A percentile compares a stretch with the other conserved stretches of the same genome.
Conservation (phyloP, 35 echinoderm and acorn worm genomes). For the Chiridota heheva region DNA sequence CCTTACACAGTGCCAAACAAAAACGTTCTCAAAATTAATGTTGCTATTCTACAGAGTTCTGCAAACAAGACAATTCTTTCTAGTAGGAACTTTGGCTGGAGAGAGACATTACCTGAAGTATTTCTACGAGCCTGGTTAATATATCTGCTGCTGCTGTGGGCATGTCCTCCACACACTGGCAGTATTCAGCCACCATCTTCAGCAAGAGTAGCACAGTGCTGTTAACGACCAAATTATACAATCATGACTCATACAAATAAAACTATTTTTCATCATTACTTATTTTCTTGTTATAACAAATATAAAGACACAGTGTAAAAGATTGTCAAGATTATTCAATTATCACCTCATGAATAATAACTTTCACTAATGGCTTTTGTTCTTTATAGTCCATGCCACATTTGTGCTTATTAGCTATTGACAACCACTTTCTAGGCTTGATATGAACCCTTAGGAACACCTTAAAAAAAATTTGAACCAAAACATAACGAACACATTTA, state of each 20-base stretch:
- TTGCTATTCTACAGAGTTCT: too few relatives aligned
- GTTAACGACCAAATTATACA: not conserved
- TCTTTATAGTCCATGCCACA: too few relatives aligned
- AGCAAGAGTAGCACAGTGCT: slow-evolving; percentile 90
- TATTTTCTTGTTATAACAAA: not conserved
- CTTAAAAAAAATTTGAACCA: too few relatives aligned
- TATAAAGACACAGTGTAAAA: not conserved
- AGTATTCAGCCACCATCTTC: slow-evolving; percentile 96
- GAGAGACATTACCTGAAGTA: slow-evolving; percentile 71
- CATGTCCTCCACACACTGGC: slow-evolving; percentile 95
- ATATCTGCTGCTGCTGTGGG: slow-evolving; percentile 82
- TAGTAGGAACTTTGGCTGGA: not conserved
- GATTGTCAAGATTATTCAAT: too few relatives aligned
- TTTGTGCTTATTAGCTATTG: too few relatives aligned
- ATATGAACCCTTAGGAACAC: too few relatives aligned
- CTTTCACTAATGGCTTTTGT: too few relatives aligned
- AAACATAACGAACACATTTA: too few relatives aligned
- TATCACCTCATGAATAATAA: too few relatives aligned
- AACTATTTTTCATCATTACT: not conserved
- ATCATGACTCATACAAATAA: not conserved
- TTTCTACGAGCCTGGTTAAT: slow-evolving; percentile 86
- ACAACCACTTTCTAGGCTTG: too few relatives aligned
- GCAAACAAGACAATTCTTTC: not conserved
- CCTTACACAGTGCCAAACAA: too few relatives aligned
- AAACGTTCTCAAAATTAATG: too few relatives aligned